phyloP scores from a whole-genome alignment of 2,888 invertebrate species.

The Esperia sulphurella region DNA sequence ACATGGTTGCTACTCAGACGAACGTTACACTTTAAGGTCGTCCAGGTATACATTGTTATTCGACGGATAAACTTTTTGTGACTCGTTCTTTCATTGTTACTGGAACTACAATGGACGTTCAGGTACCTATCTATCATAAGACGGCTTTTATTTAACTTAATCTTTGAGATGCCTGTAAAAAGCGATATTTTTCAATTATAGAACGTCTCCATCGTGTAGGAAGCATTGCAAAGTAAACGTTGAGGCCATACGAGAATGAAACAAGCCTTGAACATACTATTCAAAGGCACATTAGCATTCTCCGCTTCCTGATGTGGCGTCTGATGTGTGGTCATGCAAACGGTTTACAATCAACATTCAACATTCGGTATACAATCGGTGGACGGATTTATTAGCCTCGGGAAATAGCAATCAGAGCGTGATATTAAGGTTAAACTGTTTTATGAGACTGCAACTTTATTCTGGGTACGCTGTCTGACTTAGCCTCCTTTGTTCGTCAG shows the following conservation, averaged over 20 bases:
- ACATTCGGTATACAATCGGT: conserved; percentile 37
- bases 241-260: conserved; percentile 64
- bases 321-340: conserved; percentile 49
- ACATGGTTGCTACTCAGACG: conserved; percentile 43
- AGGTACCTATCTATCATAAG: neutral
- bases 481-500: conserved; percentile 66
- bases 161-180: neutral
- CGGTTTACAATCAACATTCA: conserved; percentile 36
- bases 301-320: conserved; percentile 66
- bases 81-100: conserved; percentile 7
- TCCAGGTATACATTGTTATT: conserved; percentile 30
- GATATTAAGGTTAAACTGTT: conserved; percentile 62
- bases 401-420: conserved; percentile 61
- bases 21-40: conserved; percentile 31
- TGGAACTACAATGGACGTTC: neutral
- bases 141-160: neutral
- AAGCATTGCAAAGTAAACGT: conserved; percentile 60
- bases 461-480: conserved; percentile 42
- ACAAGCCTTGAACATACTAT: conserved; percentile 73
- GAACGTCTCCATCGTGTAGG: conserved; percentile 42
- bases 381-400: conserved; percentile 41
- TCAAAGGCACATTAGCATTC: conserved; percentile 75
- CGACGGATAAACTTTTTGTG: conserved; percentile 25
- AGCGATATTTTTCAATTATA: conserved; percentile 19
- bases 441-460: conserved; percentile 52